phyloP scores from a whole-genome alignment of 2,113 vertebrate genomes.

The Erpornis zantholeuca region DNA sequence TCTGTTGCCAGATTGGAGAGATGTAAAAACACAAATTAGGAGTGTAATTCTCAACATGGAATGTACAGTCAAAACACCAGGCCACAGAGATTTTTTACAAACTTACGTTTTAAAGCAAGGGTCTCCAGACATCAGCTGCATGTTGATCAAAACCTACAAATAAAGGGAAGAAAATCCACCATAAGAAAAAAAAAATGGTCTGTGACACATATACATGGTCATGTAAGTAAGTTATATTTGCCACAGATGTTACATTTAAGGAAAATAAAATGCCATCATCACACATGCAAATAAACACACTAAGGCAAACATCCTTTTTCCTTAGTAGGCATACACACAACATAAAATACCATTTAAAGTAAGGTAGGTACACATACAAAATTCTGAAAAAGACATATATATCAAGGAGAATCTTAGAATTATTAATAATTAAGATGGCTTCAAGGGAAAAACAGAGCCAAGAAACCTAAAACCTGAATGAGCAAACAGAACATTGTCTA shows the following conservation, averaged over 20 bases:
- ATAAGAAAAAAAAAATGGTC: neutral
- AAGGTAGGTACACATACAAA: neutral
- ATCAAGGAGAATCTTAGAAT: neutral
- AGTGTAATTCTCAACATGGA: neutral
- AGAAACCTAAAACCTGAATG: neutral
- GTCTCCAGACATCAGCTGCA: slow-evolving; percentile 96
- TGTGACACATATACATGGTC: neutral
- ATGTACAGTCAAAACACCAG: neutral
- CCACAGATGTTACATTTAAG: neutral
- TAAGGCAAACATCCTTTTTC: neutral
- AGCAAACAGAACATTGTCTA: neutral
- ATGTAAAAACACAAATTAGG: neutral
- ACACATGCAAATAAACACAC: neutral
- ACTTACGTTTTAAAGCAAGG: slow-evolving; percentile 98
- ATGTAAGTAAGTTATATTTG: neutral
- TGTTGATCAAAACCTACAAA: slow-evolving; percentile 88
- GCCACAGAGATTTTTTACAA: neutral
- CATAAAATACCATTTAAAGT: neutral
- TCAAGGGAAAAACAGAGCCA: neutral
- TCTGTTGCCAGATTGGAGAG: neutral
- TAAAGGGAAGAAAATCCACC: neutral
- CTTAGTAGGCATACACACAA: neutral
- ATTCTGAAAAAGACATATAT: neutral
- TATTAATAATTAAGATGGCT: neutral
- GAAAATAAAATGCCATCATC: neutral